These are phyloP conservation scores for Spatulosminthurus flaviceps DNA, from an alignment of 2,888 invertebrate species.

Conservation along the genomic window DNA sequence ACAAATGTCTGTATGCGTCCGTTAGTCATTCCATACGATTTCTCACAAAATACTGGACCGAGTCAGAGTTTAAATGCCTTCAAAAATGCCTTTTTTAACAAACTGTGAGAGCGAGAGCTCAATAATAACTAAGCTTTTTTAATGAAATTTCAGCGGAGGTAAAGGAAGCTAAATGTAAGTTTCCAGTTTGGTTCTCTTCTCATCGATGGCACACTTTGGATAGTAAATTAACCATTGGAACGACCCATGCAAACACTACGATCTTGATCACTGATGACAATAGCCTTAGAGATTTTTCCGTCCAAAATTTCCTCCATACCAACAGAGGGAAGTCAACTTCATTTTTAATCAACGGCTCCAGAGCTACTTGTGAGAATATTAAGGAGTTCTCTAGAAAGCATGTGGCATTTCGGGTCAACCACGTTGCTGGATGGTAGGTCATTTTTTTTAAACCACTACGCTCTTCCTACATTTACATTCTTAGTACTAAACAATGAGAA, in stretches of 20 bases:
- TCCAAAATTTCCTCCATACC: conserved; percentile 61
- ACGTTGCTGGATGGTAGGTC: conserved; percentile 80
- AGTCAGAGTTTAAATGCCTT: too few relatives aligned
- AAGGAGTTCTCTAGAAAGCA: conserved; percentile 63
- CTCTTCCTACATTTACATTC: too few relatives aligned
- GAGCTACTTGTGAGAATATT: conserved; percentile 58
- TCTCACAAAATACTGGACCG: too few relatives aligned
- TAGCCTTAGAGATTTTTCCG: conserved; percentile 65
- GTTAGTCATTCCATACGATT: too few relatives aligned
- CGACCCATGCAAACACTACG: conserved; percentile 79
- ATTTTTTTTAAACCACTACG: neutral
- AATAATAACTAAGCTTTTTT: too few relatives aligned
- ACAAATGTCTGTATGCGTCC: too few relatives aligned
- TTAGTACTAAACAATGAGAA: too few relatives aligned
- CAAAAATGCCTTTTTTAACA: too few relatives aligned
- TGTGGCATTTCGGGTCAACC: conserved; percentile 74
- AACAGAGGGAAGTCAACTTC: conserved; percentile 35
- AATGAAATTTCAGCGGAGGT: conserved; percentile 72
- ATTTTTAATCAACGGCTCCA: conserved; percentile 56
- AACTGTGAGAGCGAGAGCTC: too few relatives aligned
- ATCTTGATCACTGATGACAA: conserved; percentile 69
- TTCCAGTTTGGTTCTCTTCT: conserved; percentile 81
- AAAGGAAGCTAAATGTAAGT: conserved; percentile 79
- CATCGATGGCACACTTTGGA: conserved; percentile 84
- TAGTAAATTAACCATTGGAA: conserved; percentile 73